Percentiles rank a stretch among this genome's conserved stretches.
Conservation (phyloP, 1,140 invertebrate species). For the Drosophila sturtevanti region DNA sequence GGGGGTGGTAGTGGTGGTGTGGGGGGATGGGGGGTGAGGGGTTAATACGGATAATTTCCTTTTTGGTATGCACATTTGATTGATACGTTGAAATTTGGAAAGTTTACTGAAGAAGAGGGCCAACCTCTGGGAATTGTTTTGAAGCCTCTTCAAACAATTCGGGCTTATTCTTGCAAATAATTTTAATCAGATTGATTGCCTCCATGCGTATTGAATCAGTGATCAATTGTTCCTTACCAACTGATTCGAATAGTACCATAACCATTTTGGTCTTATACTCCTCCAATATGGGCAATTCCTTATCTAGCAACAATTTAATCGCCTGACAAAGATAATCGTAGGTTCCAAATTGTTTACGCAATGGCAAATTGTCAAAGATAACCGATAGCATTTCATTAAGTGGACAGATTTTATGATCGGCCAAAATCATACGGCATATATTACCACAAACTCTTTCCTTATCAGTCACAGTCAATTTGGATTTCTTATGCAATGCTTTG, state of each 20-base stretch:
- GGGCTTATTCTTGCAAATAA: background rate
- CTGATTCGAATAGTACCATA: background rate
- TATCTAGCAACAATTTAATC: background rate
- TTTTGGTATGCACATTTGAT: too few relatives aligned
- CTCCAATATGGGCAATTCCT: background rate
- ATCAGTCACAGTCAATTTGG: background rate
- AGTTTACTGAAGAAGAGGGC: background rate
- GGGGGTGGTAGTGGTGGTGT: too few relatives aligned
- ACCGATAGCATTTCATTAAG: background rate
- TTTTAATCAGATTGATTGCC: background rate
- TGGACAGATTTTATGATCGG: background rate
- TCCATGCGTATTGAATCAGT: background rate
- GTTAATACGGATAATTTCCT: too few relatives aligned
- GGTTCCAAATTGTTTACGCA: background rate
- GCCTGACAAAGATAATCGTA: background rate
- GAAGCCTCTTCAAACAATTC: background rate
- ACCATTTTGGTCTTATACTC: background rate
- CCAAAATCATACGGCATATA: conserved; percentile 12
- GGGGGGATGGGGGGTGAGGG: too few relatives aligned
- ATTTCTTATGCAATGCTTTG: background rate
- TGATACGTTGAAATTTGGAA: too few relatives aligned
- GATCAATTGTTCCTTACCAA: background rate
- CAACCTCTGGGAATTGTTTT: background rate
- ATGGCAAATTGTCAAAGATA: background rate
- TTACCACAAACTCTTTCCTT: conserved; percentile 7